These are phyloP conservation scores for Sterna hirundo DNA, from an alignment of 2,113 vertebrate genomes.

Conservation along the genomic window DNA sequence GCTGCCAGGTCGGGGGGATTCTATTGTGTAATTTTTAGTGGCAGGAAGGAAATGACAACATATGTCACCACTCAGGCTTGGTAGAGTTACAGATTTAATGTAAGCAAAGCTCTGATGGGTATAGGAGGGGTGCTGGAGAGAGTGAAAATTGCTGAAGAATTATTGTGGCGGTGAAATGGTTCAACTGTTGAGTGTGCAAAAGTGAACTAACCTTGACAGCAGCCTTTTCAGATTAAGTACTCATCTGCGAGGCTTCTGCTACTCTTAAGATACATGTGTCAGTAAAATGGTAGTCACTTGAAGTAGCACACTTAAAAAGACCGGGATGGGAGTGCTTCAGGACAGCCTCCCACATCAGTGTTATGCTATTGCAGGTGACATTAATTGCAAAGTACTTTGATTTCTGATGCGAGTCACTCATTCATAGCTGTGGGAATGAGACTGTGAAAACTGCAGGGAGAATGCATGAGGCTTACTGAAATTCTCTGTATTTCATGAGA, in stretches of 20 bases:
- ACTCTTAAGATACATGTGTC: rapidly evolving
- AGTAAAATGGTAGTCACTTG: neutral
- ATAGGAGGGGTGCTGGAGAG: neutral
- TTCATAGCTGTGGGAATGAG: neutral
- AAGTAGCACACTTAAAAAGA: neutral
- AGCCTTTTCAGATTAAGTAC: neutral
- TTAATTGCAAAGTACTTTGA: neutral
- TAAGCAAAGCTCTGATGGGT: neutral
- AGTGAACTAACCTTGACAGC: neutral
- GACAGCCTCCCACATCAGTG: neutral
- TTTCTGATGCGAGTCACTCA: neutral
- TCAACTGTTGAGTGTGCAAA: neutral
- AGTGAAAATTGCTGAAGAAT: neutral
- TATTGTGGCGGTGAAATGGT: neutral
- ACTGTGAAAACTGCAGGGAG: neutral
- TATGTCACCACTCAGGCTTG: neutral
- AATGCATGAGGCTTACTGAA: neutral
- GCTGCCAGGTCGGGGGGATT: neutral
- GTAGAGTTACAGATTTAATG: neutral
- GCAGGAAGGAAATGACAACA: neutral
- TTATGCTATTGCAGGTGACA: neutral
- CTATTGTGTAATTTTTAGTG: neutral
- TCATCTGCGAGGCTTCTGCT: neutral
- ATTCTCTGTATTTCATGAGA: neutral
- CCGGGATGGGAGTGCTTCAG: neutral